A percentile compares a stretch with the other conserved stretches of the same genome.
These are phyloP conservation scores for Cremastobaeus sp. DNA, from an alignment of 2,888 invertebrate species.

Conservation along the genomic window DNA sequence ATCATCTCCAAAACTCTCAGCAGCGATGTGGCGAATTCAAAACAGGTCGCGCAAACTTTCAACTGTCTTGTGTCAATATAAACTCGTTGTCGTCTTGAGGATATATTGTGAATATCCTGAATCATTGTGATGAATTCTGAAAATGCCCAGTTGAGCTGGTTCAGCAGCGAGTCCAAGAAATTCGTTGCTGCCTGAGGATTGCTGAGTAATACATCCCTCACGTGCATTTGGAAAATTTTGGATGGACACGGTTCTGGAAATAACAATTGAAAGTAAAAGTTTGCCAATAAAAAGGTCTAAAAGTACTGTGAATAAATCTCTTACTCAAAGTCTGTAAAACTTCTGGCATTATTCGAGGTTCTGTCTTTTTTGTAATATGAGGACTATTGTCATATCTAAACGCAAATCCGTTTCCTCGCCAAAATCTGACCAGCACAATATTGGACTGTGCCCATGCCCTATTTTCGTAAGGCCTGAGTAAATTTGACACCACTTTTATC, in stretches of 20 bases:
- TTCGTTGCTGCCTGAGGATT: constrained; percentile 84
- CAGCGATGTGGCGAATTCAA: constrained; percentile 87
- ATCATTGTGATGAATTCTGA: constrained; percentile 91
- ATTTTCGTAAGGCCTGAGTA: constrained; percentile 89
- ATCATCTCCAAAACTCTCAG: constrained; percentile 90
- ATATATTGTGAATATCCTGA: constrained; percentile 87
- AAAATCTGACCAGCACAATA: constrained; percentile 89
- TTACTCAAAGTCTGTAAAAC: constrained; percentile 76
- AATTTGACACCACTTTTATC: constrained; percentile 83
- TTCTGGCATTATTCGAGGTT: constrained; percentile 79
- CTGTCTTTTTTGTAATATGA: constrained; percentile 77
- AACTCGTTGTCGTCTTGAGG: constrained; percentile 80
- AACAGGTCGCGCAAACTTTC: constrained; percentile 88
- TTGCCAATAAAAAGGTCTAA: no score
- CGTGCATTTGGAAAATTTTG: constrained; percentile 82
- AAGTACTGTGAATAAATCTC: no score
- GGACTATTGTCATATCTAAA: constrained; percentile 83
- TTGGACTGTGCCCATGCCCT: constrained; percentile 91
- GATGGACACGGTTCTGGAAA: constrained; percentile 85
- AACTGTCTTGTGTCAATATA: constrained; percentile 86
- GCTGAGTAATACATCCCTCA: constrained; percentile 81
- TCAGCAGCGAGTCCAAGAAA: constrained; percentile 88
- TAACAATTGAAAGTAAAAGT: no score
- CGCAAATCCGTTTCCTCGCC: constrained; percentile 91
- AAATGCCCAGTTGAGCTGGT: constrained; percentile 92